These are phyloP conservation scores for Crotalus tigris DNA, from an alignment of 2,113 vertebrate species.

Conservation along the genomic window DNA sequence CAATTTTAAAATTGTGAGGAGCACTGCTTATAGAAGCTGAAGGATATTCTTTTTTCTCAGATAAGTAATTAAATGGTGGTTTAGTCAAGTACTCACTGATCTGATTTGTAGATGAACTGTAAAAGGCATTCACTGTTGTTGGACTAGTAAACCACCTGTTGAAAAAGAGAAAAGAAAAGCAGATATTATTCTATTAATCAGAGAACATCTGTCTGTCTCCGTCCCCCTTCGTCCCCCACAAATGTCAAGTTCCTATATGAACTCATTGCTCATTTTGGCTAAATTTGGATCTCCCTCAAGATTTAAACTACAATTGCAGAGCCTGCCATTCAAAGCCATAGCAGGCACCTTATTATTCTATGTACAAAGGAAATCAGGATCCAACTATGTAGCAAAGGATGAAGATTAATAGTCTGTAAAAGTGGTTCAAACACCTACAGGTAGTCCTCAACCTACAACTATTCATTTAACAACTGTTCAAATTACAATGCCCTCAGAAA, in stretches of 20 bases:
- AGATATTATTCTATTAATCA: conserved; percentile 19
- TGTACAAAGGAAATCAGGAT: background rate
- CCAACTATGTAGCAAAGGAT: background rate
- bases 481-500: too few species aligned
- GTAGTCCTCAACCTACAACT: background rate
- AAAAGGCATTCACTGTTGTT: conserved; percentile 97
- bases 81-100: conserved; percentile 83
- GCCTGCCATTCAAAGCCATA: background rate
- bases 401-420: background rate
- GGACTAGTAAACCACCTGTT: conserved; percentile 96
- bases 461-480: too few species aligned
- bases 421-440: background rate
- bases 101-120: conserved; percentile 94
- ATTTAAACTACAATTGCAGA: background rate
- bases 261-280: background rate
- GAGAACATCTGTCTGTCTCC: background rate
- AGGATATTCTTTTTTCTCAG: background rate
- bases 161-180: conserved; percentile 46
- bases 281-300: background rate
- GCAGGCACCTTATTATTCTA: background rate
- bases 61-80: conserved; percentile 12
- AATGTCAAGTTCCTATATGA: background rate
- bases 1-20: background rate
- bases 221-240: background rate
- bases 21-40: background rate